Evolutionary conservation across 2,888 invertebrate species (phyloP), one percentile per base, ranked within the genome.

Genomic region (Latheticus oryzae): DNA sequence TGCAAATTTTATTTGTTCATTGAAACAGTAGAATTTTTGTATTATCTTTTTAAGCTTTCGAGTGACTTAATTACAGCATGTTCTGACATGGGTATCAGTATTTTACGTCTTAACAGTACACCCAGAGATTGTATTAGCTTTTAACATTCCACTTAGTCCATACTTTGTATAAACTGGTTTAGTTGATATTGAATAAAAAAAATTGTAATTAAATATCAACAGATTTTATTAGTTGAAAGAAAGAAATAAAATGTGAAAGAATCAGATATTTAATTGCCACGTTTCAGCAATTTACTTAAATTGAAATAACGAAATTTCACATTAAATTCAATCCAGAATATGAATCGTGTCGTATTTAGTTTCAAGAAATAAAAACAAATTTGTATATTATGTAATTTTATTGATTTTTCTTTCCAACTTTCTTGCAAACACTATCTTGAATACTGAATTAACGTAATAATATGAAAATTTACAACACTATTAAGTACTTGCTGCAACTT

Each of bases 1-100:
- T n/a, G n/a, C n/a, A n/a, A n/a, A n/a, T n/a, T n/a, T n/a, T n/a
- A n/a, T n/a, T n/a, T n/a, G n/a, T n/a, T n/a, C n/a, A n/a, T n/a
- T n/a, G n/a, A n/a, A n/a, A n/a, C n/a, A n/a, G 21, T 3, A 19
- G 9, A 28, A 2, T 5, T 28, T 28, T 28, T 26, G 9, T 19
- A 19, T 19, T 5, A 19, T 19, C 21, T 5, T 19, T 19, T n/a
- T n/a, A 32, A 17, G 15, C 43, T 43, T 23, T 26, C 30, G n/a
- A 32, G 23, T 32, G 45, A 32, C 45, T 45, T 45, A 43, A 45
- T 45, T 45, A 45, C 45, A 23, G n/a, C 45, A 28, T 42, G 45
- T 45, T 32, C 45, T 45, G 32, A 30, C 32, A 21, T 32, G 9
- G 19, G 11, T 43, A 43, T 43, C 32, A 16, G 30, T 8, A 45